phyloP scores from a whole-genome alignment of 2,113 vertebrate species.

The Eptatretus burgeri region DNA sequence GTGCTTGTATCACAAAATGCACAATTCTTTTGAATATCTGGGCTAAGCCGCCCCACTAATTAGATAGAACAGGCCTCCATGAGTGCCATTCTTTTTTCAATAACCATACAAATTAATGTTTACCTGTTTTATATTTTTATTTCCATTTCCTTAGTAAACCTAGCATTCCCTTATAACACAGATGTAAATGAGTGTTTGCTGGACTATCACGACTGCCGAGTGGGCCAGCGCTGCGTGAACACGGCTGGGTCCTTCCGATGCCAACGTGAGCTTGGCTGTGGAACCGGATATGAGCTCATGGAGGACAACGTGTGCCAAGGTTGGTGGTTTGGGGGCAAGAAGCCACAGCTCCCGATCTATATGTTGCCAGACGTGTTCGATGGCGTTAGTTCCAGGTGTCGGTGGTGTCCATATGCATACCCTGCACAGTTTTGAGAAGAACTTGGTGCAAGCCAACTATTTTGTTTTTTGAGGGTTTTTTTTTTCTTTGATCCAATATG shows the following conservation, averaged over 20 bases:
- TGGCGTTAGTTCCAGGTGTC: no score
- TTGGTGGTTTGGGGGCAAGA: conserved; percentile 12
- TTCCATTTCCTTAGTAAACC: neutral
- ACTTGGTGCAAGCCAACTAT: no score
- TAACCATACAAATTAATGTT: neutral
- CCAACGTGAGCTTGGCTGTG: conserved; percentile 68
- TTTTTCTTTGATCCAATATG: no score
- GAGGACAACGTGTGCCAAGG: conserved; percentile 72
- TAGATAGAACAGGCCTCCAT: neutral
- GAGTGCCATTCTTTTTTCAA: neutral
- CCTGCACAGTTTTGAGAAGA: no score
- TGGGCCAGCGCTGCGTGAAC: conserved; percentile 59
- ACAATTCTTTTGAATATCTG: no score
- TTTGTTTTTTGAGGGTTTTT: no score
- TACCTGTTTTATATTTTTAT: neutral
- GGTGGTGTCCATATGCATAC: no score
- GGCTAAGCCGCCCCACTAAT: no score
- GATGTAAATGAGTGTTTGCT: conserved; percentile 71
- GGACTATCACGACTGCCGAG: conserved; percentile 32
- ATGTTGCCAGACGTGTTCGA: no score
- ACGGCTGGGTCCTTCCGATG: conserved; percentile 52
- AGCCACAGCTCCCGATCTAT: no score
- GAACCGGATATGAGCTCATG: conserved; percentile 74
- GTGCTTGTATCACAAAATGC: no score
- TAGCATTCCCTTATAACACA: conserved; percentile 12